Evolutionary conservation across 2,797 vertebrate genomes (phyloP), one percentile per base, ranked within the genome.

Genomic region (Arctocebus calabarensis): DNA sequence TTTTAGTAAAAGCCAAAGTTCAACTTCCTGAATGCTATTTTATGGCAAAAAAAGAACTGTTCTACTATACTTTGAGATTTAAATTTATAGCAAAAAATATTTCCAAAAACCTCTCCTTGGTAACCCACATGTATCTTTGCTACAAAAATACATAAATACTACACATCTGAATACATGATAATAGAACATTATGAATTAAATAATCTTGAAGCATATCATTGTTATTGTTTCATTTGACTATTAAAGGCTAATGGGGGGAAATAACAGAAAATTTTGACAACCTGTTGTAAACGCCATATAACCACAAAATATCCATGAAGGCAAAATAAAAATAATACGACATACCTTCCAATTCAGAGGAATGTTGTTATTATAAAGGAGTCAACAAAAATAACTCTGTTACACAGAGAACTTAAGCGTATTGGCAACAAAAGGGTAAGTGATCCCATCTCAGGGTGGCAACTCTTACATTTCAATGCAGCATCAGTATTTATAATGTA

Each of bases 61-160:
- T n/a, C 40, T 68, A 6, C n/a, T 61, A 81, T 4, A 77, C 32
- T 10, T 78, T 61, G 12, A 81, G 8, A 94, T 32, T 62, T 83
- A 95, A 95, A 94, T 95, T 90, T 8, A 86, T 81, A 89, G 73
- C 59, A 64, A 90, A 90, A 96, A 90, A 82, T 77, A 78, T 32
- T 91, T 95, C 82, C 59, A 78, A 13, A 57, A 77, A 48, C 71
- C 3, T 91, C n/a, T 82, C 32, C 37, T 55, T 90, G 23, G n/a
- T 85, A 91, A 95, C 22, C 4, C 40, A 94, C 10, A 89, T 82
- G 62, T 85, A 88, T 32, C 25, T 75, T 85, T 94, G 52, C 88
- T 52, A 95, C 5, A 83, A 84, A 92, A 85, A 29, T 14, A 34
- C 78, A n/a, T 66, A 37, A 84, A 37, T 71, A 37, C 45, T 17